Evolutionary conservation across 2,888 invertebrate species (phyloP).

Genomic region (Lamellibrachia satsuma): DNA sequence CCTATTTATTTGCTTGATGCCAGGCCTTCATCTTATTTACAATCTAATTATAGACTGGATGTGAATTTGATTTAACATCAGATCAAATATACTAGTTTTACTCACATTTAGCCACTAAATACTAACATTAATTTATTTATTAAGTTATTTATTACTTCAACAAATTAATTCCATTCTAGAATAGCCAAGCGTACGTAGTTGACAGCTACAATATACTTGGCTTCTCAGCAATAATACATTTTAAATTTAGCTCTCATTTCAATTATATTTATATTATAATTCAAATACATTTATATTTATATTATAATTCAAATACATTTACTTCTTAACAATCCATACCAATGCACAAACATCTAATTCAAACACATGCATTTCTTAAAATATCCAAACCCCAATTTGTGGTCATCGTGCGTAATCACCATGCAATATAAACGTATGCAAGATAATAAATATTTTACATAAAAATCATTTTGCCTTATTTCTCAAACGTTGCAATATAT

Average conservation of each 20-base stretch:
- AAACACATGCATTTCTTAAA: background rate
- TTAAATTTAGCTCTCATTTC: background rate
- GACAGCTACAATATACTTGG: background rate
- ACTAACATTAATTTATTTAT: background rate
- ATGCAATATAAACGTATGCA: background rate
- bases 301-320: background rate
- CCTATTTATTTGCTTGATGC: background rate
- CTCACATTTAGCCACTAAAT: no score
- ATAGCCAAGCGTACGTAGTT: background rate
- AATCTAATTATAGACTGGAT: no score
- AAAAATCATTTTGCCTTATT: background rate
- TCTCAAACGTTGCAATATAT: background rate
- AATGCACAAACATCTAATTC: no score
- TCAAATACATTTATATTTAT: background rate
- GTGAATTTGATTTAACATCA: no score
- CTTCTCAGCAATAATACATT: background rate
- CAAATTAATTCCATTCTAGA: no score
- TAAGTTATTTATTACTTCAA: background rate
- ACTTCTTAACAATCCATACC: background rate
- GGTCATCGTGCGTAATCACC: background rate
- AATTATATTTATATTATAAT: background rate
- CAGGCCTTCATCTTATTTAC: no score
- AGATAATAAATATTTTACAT: background rate
- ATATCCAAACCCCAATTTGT: background rate
- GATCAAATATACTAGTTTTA: no score